These are phyloP conservation scores for Leucoraja ocellata DNA, from an alignment of 2,797 vertebrate genomes.

Conservation along the genomic window DNA sequence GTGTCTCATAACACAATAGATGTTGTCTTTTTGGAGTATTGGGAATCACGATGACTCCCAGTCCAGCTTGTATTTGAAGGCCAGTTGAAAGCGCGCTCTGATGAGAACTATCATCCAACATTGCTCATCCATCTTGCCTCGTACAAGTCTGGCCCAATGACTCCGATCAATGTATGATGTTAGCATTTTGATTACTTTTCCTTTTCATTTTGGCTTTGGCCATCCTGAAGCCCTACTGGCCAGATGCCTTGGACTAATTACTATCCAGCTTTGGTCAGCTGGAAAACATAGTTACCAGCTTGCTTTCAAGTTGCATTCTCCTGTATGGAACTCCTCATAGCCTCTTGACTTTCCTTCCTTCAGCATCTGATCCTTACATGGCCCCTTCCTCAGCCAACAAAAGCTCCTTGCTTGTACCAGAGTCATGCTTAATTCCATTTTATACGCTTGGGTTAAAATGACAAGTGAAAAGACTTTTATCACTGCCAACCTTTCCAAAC, in stretches of 20 bases:
- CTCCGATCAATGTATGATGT: neutral
- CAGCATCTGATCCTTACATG: neutral
- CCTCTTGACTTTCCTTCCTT: neutral
- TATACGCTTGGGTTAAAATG: conserved; percentile 5
- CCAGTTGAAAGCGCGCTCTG: neutral
- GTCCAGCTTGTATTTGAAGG: neutral
- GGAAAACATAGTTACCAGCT: conserved; percentile 7
- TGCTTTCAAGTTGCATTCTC: neutral
- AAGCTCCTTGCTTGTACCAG: neutral
- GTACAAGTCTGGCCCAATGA: neutral
- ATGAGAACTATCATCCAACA: neutral
- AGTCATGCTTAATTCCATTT: neutral
- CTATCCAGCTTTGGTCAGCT: neutral
- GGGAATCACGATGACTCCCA: neutral
- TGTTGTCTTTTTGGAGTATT: neutral
- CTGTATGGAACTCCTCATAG: neutral
- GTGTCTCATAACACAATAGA: neutral
- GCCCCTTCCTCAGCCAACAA: neutral
- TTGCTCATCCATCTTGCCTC: neutral
- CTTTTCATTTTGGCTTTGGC: neutral
- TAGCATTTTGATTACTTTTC: neutral
- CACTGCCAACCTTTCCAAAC: neutral
- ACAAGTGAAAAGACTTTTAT: conserved; percentile 34
- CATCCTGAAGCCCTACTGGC: neutral
- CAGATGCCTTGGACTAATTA: neutral